These are phyloP conservation scores for Drosophila nikananu DNA, from an alignment of 1,140 invertebrate genomes.

Conservation along the genomic window DNA sequence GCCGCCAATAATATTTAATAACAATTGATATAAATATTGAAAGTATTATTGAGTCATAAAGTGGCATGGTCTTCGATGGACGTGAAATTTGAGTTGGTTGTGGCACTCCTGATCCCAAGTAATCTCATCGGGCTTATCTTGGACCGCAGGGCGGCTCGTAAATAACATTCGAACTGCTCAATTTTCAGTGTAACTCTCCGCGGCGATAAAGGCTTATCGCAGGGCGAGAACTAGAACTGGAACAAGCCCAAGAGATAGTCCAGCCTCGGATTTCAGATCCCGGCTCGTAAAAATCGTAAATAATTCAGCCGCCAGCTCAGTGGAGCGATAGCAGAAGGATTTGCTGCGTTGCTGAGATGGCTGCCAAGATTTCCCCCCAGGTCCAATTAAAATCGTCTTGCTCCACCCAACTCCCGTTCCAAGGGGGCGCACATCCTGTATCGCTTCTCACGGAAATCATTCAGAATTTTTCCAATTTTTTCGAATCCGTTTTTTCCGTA, in stretches of 20 bases:
- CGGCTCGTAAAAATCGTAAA: slow-evolving; percentile 61
- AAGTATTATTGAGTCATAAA: slow-evolving; percentile 77
- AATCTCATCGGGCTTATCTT: slow-evolving; percentile 48
- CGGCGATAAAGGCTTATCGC: slow-evolving; percentile 45
- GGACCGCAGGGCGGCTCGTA: slow-evolving; percentile 31
- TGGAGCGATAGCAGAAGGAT: slow-evolving; percentile 44
- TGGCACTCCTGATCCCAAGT: slow-evolving; percentile 31
- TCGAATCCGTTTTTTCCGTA: slow-evolving; percentile 34
- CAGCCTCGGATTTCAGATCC: slow-evolving; percentile 45
- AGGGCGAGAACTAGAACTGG: slow-evolving; percentile 18
- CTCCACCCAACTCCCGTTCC: neutral
- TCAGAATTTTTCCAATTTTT: slow-evolving; percentile 20
- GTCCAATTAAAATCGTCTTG: slow-evolving; percentile 30
- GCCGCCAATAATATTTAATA: slow-evolving; percentile 71
- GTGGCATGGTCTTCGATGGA: slow-evolving; percentile 16
- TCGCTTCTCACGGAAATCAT: slow-evolving; percentile 70
- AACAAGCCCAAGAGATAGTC: slow-evolving; percentile 51
- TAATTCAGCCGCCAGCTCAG: slow-evolving; percentile 42
- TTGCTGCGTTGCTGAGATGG: neutral
- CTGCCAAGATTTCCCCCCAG: slow-evolving; percentile 12
- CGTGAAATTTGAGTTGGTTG: slow-evolving; percentile 28
- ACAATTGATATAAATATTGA: slow-evolving; percentile 82
- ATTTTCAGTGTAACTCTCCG: slow-evolving; percentile 30
- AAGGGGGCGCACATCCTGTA: slow-evolving; percentile 47
- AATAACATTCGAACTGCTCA: slow-evolving; percentile 53